These are phyloP conservation scores for Enteromius viviparus DNA, from an alignment of 2,797 vertebrate genomes.

Conservation along the genomic window DNA sequence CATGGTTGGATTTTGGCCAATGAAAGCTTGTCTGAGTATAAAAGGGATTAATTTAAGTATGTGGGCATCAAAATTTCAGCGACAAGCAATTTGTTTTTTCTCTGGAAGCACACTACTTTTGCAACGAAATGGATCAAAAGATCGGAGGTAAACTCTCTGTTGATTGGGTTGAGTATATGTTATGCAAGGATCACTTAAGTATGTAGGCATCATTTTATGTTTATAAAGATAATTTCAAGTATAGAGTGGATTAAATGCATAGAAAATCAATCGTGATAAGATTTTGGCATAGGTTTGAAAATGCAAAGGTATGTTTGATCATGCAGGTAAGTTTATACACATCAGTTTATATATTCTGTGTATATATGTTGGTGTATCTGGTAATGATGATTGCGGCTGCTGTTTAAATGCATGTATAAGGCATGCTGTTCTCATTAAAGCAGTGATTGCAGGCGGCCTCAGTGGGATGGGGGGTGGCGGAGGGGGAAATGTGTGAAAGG, in stretches of 20 bases:
- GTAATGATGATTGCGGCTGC: constrained; percentile 21
- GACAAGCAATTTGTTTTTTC: no score
- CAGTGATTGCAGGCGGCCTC: constrained; percentile 62
- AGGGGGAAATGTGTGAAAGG: constrained; percentile 57
- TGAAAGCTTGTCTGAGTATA: neutral
- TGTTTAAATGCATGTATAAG: constrained; percentile 2
- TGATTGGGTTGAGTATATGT: neutral
- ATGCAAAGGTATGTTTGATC: neutral
- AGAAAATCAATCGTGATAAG: neutral
- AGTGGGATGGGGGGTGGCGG: constrained; percentile 36
- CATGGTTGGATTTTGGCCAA: no score
- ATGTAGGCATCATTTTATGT: neutral
- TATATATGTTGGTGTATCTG: neutral
- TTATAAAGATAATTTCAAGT: neutral
- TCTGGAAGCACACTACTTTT: no score
- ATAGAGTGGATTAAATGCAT: neutral
- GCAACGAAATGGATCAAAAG: no score
- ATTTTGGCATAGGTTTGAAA: neutral
- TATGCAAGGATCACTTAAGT: neutral
- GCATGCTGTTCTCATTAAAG: constrained; percentile 56
- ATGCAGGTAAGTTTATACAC: neutral
- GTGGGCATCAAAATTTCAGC: neutral
- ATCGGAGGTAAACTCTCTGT: no score
- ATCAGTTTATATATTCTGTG: neutral
- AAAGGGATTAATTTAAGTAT: neutral